Base-by-base conservation (phyloP, 1,140 invertebrate species). In the Penaeus chinensis region DNA sequence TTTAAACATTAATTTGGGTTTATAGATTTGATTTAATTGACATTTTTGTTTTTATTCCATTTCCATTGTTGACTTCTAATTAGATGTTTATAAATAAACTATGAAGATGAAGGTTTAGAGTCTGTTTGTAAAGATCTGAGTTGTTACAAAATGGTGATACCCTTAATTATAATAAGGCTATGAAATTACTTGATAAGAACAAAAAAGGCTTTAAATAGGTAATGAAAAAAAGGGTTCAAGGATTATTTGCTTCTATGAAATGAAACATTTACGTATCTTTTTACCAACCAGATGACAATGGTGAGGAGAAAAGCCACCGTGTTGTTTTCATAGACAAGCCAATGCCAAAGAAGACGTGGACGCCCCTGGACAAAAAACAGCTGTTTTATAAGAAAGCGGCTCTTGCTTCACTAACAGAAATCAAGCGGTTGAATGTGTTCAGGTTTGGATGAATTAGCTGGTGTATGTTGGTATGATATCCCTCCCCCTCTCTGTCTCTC, bases 251-350 rank as follows among this genome's bases (percentile, higher is more conserved):
- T n/a, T 71, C 32, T 10, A 10, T 24, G 5, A 10, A n/a, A 32
- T 24, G n/a, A 32, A 71, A 24, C 0, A 32, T 32, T 32, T 61
- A 54, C 11, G 4, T 63, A 37, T 66, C 20, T 79, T 60, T 84
- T n/a, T 63, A 60, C 63, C 27, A 19, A 62, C 16, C 85, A 90
- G 89, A 90, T 88, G 66, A 42, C 3, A 82, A 88, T 74, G 89
- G 89, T n/a, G 77, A 42, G 27, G 78, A 85, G 66, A 69, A 60
- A 16, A 66, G 79, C 18, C 80, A 84, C 32, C 81, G 89, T 61
- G 79, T 89, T 65, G 86, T 90, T 3, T 90, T 83, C 22, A 89
- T 90, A 74, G 89, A 90, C 65, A 90, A 90, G 69, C 87, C 89
- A 27, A 74, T 90, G 69, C 71, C 76, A 11, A 88, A 86, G n/a